A percentile compares a stretch with the other conserved stretches of the same genome.
These are phyloP conservation scores for Micronisus gabar DNA, from an alignment of 2,113 vertebrate species.

Conservation along the genomic window DNA sequence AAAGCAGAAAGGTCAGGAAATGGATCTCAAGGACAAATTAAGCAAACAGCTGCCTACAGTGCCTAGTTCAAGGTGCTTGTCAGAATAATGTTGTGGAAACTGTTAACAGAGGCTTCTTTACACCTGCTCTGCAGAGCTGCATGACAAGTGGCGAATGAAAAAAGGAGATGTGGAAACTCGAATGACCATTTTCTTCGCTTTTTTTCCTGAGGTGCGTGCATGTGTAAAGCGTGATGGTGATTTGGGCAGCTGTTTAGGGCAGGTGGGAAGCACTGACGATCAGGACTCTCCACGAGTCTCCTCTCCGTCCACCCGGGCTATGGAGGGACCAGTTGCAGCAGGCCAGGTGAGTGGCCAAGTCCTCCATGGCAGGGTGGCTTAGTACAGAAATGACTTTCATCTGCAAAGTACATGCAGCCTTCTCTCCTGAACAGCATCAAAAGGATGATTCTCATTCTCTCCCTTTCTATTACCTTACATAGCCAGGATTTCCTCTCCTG, in stretches of 20 bases:
- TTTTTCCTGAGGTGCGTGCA: neutral
- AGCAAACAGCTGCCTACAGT: neutral
- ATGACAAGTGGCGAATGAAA: rapidly evolving
- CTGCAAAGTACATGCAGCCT: neutral
- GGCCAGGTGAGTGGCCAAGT: neutral
- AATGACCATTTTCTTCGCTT: neutral
- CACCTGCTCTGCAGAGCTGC: neutral
- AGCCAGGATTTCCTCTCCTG: neutral
- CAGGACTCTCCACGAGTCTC: neutral
- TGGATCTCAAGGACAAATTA: neutral
- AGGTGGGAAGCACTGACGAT: neutral
- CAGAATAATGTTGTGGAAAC: neutral
- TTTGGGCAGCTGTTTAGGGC: neutral
- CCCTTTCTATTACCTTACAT: neutral
- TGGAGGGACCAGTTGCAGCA: neutral
- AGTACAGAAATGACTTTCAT: neutral
- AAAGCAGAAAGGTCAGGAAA: neutral
- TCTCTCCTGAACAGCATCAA: neutral
- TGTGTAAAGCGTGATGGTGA: neutral
- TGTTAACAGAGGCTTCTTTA: neutral
- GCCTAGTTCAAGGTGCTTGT: neutral
- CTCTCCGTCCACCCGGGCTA: neutral
- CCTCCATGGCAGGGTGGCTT: neutral
- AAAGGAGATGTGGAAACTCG: neutral
- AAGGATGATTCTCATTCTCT: neutral